A percentile compares a stretch with the other conserved stretches of the same genome.
Conservation (phyloP, 2,797 vertebrate species). For the Choloepus didactylus region DNA sequence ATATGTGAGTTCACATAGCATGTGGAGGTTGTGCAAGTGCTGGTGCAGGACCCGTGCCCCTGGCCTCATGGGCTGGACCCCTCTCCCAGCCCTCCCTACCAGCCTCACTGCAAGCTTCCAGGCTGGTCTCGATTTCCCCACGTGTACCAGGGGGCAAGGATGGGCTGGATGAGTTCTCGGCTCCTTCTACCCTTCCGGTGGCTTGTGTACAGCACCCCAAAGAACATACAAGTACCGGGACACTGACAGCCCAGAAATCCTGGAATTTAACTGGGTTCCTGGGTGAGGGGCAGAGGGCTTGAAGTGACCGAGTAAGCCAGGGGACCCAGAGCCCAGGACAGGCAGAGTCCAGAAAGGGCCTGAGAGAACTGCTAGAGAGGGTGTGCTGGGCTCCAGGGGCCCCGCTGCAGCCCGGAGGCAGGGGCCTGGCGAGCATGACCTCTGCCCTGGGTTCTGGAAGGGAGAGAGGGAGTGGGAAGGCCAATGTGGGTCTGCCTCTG, state of each 20-base stretch:
- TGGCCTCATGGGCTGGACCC: not conserved
- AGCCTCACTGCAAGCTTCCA: not conserved
- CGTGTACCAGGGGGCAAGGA: no score
- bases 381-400: not conserved
- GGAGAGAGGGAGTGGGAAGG: no score
- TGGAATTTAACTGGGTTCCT: not conserved
- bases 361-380: not conserved
- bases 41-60: not conserved
- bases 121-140: not conserved
- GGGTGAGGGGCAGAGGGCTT: not conserved
- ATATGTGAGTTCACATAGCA: fast-evolving
- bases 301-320: not conserved
- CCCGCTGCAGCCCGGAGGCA: not conserved
- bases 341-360: not conserved
- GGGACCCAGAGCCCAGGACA: not conserved
- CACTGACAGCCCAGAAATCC: not conserved
- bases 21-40: no score
- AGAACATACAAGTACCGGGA: not conserved
- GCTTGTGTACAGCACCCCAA: not conserved
- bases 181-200: not conserved
- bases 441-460: not conserved
- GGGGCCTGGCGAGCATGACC: not conserved
- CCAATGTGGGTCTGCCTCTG: not conserved
- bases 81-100: fast-evolving
- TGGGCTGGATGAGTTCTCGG: not conserved